Base-by-base conservation (phyloP, 2,797 vertebrate genomes). In the Lepus oiostolus region DNA sequence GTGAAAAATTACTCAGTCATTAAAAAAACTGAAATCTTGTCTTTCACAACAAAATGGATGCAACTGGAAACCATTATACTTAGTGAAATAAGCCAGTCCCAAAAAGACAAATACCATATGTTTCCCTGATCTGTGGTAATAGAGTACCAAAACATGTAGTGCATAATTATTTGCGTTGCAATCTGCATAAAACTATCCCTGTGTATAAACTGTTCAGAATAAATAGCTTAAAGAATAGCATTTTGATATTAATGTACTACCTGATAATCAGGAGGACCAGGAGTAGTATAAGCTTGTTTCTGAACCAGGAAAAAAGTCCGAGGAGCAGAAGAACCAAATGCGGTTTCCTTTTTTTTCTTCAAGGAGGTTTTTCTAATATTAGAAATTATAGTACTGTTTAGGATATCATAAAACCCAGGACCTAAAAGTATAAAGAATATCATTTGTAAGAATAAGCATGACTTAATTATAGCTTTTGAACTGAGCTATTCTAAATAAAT, bases 221-320 rank as follows among this genome's bases (percentile, higher is more conserved):
- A 89, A 83, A 67, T 47, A 8, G 42, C 42, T 47, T 47, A 47
- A 47, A 47, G 13, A 88, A 74, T 35, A 63, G n/a, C 38, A 26
- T 81, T 93, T 88, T 92, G 3, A 0, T 35, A 80, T 85, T 85
- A 90, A 21, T 4, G 94, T 90, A 90, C 74, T 98, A 99, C 98
- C 98, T 98, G 92, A 96, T 99, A 99, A 94, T 98, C 96, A 89
- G 96, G 96, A 75, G 98, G 98, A 77, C 98, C 97, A 24, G 98
- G 98, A 83, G n/a, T 80, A 89, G 32, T 60, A 67, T 95, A 96
- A 22, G 93, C 95, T 81, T 98, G 85, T 67, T 98, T 98, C 90
- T 97, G 97, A 92, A 95, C 38, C 88, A 98, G 82, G n/a, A 95
- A 32, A 12, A 96, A 95, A 75, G 13, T 95, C 54, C 97, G 95